phyloP scores from a whole-genome alignment of 2,113 vertebrate genomes.

The Leucosticte australis region DNA sequence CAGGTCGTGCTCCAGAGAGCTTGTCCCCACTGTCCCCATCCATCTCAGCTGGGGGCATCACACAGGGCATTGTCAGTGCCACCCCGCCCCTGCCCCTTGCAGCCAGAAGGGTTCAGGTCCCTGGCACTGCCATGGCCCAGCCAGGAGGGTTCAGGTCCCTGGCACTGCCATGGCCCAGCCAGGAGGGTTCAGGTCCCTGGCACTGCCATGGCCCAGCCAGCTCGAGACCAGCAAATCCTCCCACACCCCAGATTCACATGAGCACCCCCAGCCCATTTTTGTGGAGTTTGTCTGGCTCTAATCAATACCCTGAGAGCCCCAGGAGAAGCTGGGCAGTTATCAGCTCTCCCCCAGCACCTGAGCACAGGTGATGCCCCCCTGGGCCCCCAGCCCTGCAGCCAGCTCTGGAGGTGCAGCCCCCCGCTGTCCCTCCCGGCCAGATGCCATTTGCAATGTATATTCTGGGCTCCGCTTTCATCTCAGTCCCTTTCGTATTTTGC shows the following conservation, averaged over 20 bases:
- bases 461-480: constrained; percentile 47
- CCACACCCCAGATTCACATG: rapidly evolving
- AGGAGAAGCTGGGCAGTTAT: background rate
- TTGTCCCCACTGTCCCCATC: background rate
- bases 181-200: too few relatives aligned
- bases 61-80: background rate
- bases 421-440: background rate
- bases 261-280: background rate
- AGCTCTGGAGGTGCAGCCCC: rapidly evolving
- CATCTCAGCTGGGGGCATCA: background rate
- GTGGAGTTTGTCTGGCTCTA: background rate
- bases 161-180: background rate
- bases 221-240: background rate
- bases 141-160: too few relatives aligned
- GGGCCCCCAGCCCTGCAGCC: background rate
- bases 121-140: rapidly evolving
- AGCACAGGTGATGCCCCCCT: background rate
- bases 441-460: constrained; percentile 34
- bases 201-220: too few relatives aligned
- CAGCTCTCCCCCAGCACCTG: background rate
- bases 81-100: rapidly evolving
- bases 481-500: constrained; percentile 50
- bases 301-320: background rate
- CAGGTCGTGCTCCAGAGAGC: background rate
- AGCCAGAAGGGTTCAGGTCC: rapidly evolving